phyloP scores from a whole-genome alignment of 1,140 invertebrate genomes.

The Drosophila littoralis region DNA sequence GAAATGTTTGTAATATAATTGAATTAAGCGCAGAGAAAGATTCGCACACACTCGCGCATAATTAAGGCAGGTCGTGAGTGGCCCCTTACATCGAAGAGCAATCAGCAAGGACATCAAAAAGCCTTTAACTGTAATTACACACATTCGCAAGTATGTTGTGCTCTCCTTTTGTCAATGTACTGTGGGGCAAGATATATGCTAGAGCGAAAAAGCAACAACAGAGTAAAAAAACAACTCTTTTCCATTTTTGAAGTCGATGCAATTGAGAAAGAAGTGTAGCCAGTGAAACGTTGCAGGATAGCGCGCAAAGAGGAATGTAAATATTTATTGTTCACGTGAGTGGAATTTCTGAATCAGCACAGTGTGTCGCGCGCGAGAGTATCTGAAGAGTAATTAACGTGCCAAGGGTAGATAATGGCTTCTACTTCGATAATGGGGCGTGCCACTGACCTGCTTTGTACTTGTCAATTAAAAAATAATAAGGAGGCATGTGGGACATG shows the following conservation, averaged over 20 bases:
- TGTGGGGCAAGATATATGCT: background rate
- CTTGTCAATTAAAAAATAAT: conserved; percentile 9
- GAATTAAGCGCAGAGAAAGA: background rate
- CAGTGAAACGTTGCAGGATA: background rate
- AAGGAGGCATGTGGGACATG: background rate
- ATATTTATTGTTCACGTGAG: background rate
- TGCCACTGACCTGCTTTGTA: background rate
- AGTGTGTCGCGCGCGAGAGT: background rate
- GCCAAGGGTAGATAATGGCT: background rate
- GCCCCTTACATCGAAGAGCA: conserved; percentile 9
- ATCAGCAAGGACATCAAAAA: conserved; percentile 39
- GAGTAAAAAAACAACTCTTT: background rate
- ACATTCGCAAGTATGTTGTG: conserved; percentile 10
- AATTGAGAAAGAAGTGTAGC: too few species aligned
- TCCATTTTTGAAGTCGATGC: background rate
- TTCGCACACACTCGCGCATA: conserved; percentile 20
- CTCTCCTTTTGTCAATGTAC: conserved; percentile 3
- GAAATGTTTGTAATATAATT: background rate
- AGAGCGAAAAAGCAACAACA: background rate
- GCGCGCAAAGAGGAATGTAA: background rate
- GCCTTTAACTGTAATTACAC: conserved; percentile 41
- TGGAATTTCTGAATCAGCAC: background rate
- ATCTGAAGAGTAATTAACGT: background rate
- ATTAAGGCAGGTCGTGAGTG: conserved; percentile 16
- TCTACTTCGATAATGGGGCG: background rate